Evolutionary conservation across 1,140 invertebrate species (phyloP), one percentile per base, ranked within the genome.

Genomic region (Cydia fagiglandana): DNA sequence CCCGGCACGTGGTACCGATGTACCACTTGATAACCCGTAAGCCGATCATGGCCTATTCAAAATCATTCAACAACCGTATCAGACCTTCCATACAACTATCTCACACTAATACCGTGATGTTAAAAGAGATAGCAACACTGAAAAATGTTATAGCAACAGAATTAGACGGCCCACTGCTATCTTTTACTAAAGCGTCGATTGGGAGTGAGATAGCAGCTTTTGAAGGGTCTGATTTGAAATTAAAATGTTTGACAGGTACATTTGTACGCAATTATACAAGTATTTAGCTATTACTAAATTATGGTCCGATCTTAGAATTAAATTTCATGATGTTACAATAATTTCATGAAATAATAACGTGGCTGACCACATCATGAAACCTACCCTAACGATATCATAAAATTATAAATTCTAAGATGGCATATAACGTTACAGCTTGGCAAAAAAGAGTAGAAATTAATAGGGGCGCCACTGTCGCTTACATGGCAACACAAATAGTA

Each of bases 1-100:
- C 81, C 83, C 77, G 78, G 84, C 87, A 86, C 87, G 87, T 88
- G 87, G 87, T 70, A 75, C 61, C 80, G 83, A 86, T 84, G 82
- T 78, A 47, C 74, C 74, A 75, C 56, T 76, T 78, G 84, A 85
- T 85, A 83, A 64, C 75, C 77, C 78, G 75, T 88, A 88, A 87
- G 85, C 85, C 81, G 85, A 88, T 88, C 85, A 83, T 64, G 50
- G 76, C 34, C 30, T 41, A 70, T 70, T 70, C 66, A 70, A 70
- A 70, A 38, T 70, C 66, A 70, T 70, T 70, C 66, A 38, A 70
- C 30, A 70, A 70, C 66, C 30, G n/a, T 38, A 70, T 70, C 66
- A 41, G 66, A 17, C 7, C n/a, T 10, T 15, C 28, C 15, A n/a
- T 70, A 38, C 34, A n/a, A 38, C 66, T 70, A 70, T 70, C 66